phyloP scores from a whole-genome alignment of 2,888 invertebrate genomes.

The Zaprionus obscuricornis region DNA sequence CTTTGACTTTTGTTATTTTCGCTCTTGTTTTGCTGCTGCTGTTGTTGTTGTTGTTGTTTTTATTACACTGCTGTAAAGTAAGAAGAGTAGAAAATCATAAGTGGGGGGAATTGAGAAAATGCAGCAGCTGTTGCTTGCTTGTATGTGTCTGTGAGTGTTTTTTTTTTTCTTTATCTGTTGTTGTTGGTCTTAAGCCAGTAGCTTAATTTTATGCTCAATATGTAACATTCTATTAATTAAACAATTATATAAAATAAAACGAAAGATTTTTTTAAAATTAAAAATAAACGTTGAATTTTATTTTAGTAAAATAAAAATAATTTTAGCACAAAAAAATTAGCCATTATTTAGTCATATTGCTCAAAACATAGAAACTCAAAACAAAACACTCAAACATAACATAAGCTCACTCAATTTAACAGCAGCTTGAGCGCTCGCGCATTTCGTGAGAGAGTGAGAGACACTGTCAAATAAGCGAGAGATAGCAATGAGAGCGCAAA shows the following conservation, averaged over 20 bases:
- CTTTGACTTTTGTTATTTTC: neutral
- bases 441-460: no score
- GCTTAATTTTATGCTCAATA: no score
- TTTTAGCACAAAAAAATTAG: neutral
- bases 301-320: no score
- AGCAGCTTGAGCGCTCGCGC: conserved; percentile 28
- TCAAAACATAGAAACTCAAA: conserved; percentile 16
- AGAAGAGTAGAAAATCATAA: conserved; percentile 18
- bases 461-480: conserved; percentile 9
- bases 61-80: conserved; percentile 35
- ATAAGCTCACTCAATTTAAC: conserved; percentile 38
- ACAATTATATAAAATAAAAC: no score
- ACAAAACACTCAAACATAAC: conserved; percentile 30
- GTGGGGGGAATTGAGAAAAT: conserved; percentile 28
- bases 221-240: no score
- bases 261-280: no score
- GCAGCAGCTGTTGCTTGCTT: conserved; percentile 58
- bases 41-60: conserved; percentile 6
- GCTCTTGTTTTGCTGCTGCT: neutral
- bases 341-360: neutral
- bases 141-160: conserved; percentile 13
- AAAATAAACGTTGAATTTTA: no score
- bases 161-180: conserved; percentile 4
- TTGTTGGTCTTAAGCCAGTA: conserved; percentile 16
- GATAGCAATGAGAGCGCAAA: conserved; percentile 49